Evolutionary conservation across 2,797 vertebrate species (phyloP), one percentile per base, ranked within the genome.

Genomic region (Platalea minor): DNA sequence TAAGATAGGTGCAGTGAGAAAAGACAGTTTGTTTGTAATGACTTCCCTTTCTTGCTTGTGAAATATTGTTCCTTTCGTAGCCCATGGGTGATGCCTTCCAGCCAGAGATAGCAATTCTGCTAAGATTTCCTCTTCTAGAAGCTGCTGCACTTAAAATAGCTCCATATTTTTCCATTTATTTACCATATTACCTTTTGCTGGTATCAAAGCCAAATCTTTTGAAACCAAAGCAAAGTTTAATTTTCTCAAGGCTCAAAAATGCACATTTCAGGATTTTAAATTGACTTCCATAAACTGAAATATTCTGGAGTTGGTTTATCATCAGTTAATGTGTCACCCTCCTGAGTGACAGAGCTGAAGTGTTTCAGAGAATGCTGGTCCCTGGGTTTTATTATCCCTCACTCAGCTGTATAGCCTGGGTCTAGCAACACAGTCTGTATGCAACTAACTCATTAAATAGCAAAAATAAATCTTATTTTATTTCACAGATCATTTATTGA

Each of bases 181-280:
- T 91, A 56, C 88, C 61, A 14, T 82, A 73, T 88, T 92, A 79
- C 70, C 77, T 81, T 86, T 86, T 53, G 13, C 74, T 86, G 60
- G 24, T 92, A 91, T 89, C 82, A 63, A 88, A 91, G 88, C 61
- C 78, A 90, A 78, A 96, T 91, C 80, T 91, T 93, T n/a, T 82
- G 79, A 95, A 95, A 95, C 43, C 53, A 91, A 85, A 85, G 56
- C n/a, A 57, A 73, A 56, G 13, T 84, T 74, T 43, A 25, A 56
- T 91, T 93, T 95, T 95, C 51, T 69, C 19, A n/a, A 59, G 63
- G 26, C 57, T 86, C 26, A 45, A 39, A 68, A 77, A 33, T 43
- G 43, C 21, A 33, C 51, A 5, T 69, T 85, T 65, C 28, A 51
- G 63, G 61, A 43, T 75, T 94, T 88, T 29, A 80, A 93, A 89